phyloP scores from a whole-genome alignment of 2,888 invertebrate genomes.

The Neoaliturus tenellus region DNA sequence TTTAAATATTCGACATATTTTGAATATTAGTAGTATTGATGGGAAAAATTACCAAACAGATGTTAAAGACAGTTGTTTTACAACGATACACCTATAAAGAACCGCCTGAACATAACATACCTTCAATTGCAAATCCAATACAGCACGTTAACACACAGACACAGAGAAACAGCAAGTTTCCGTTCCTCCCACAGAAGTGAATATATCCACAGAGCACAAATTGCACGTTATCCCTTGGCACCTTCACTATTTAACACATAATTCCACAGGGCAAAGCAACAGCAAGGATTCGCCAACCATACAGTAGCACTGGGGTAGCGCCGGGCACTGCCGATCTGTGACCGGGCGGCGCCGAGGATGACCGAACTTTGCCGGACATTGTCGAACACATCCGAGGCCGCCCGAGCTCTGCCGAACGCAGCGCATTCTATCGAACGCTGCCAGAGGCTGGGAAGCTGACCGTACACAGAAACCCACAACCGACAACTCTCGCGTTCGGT shows the following conservation, averaged over 20 bases:
- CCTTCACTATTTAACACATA: neutral
- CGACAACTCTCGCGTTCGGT: neutral
- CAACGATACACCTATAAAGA: too few relatives aligned
- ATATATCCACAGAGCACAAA: neutral
- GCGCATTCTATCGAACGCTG: slow-evolving; percentile 21
- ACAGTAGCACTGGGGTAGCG: slow-evolving; percentile 12
- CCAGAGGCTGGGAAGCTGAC: slow-evolving; percentile 16
- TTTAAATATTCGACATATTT: too few relatives aligned
- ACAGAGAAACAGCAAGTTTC: neutral
- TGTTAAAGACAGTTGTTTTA: too few relatives aligned
- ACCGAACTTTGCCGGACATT: neutral
- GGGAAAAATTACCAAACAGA: too few relatives aligned
- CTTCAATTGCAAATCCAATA: slow-evolving; percentile 1
- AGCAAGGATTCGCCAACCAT: neutral
- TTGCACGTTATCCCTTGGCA: neutral
- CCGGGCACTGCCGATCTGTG: neutral
- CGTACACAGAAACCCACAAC: neutral
- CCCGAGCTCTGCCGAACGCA: neutral
- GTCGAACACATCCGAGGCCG: neutral
- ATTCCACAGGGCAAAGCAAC: slow-evolving; percentile 2
- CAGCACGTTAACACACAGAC: neutral
- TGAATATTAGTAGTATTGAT: too few relatives aligned
- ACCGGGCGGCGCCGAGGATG: neutral
- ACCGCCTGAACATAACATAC: neutral
- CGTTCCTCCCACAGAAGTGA: neutral